These are phyloP conservation scores for Xerus rutilus DNA, from an alignment of 2,797 vertebrate genomes.

Conservation along the genomic window DNA sequence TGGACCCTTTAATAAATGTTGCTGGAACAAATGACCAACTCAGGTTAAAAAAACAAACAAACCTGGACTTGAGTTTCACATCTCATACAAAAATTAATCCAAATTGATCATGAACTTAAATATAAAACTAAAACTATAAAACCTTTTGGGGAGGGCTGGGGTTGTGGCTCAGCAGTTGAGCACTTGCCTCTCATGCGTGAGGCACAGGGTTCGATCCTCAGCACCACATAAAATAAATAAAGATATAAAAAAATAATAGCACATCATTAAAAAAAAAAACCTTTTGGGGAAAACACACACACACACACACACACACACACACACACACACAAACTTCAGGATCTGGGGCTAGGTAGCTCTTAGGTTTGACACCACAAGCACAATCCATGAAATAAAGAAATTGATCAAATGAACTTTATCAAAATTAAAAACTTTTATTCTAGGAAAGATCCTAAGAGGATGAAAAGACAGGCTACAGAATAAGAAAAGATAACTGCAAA, in stretches of 20 bases:
- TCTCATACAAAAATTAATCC: neutral
- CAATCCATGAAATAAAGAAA: constrained; percentile 7
- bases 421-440: neutral
- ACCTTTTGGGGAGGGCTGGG: too few species aligned
- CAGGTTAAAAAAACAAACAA: neutral
- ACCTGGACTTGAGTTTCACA: neutral
- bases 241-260: too few species aligned
- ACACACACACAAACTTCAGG: neutral
- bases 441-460: neutral
- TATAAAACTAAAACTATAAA: too few species aligned
- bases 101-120: too few species aligned
- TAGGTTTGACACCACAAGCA: neutral
- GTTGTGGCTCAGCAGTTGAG: too few species aligned
- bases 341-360: neutral
- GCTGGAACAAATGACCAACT: neutral
- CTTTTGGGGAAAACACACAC: too few species aligned
- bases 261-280: too few species aligned
- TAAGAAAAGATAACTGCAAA: neutral
- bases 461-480: constrained; percentile 4
- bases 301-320: too few species aligned
- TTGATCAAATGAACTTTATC: neutral
- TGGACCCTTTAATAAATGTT: neutral
- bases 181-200: too few species aligned
- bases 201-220: too few species aligned
- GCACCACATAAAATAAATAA: too few species aligned